Evolutionary conservation across 2,797 vertebrate genomes (phyloP), one percentile per base, ranked within the genome.

Genomic region (Siniperca undulata): DNA sequence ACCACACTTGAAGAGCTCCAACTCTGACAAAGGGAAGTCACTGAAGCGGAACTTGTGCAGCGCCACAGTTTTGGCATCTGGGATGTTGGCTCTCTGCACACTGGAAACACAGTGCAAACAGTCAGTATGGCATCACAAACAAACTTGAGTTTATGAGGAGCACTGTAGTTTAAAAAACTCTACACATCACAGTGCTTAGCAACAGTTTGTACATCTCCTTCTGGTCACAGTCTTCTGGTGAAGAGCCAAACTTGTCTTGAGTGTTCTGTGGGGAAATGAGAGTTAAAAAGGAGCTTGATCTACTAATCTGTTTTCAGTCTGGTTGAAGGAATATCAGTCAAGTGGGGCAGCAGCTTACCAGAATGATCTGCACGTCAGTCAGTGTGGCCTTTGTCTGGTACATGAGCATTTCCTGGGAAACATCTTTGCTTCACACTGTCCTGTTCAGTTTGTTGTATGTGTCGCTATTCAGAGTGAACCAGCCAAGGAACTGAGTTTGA

Each of bases 401-500:
- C 95, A 98, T 95, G 70, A 99, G 96, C 96, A 98, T 97, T 94
- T 99, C 98, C 83, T 97, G 96, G 70, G 96, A 93, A 55, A 99
- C 95, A 0, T 98, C 97, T 88, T 96, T 97, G 60, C 93, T 95
- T 94, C 97, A 97, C 91, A 98, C 97, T 46, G 97, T 95, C 73
- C 96, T 96, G 92, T 98, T 99, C 92, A 97, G 95, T 92, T 95
- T 98, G 78, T 99, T 97, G 0, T 98, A 98, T 4, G 97, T 97
- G 93, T 99, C 98, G 34, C 97, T 97, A 83, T 97, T 97, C 90
- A 98, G 95, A 77, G 97, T 97, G 84, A 97, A 98, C 97, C 98
- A 99, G 66, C 98, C 98, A 42, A 99, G 95, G 91, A 99, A 98
- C 88, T 99, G 97, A 13, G 97, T 98, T 52, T 99, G 96, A 86